Evolutionary conservation across 2,888 invertebrate genomes (phyloP), one percentile per base, ranked within the genome.

Genomic region (Stenodema calcarata): DNA sequence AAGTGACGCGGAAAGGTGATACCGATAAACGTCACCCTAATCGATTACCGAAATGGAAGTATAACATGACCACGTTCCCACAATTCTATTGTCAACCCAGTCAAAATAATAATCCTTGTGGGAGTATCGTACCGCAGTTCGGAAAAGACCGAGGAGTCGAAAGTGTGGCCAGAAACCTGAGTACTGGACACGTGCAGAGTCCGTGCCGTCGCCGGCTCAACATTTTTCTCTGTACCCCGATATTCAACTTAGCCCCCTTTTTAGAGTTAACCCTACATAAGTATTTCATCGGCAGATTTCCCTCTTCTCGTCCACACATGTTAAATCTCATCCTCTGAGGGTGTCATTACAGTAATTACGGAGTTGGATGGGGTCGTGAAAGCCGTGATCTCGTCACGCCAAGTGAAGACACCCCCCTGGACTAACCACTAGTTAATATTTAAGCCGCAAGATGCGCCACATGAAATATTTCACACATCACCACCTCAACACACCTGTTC

Each of bases 81-180:
- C 84, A 84, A 84, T 84, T 84, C 84, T 75, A 84, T 84, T 84
- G 84, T 84, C 73, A 84, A 73, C 73, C 27, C 35, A 75, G 84
- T 84, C 84, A 84, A 84, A 84, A 84, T 84, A 84, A 70, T 84
- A 84, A 80, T 80, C 80, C 54, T 47, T 50, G 80, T 50, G 62
- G 50, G 82, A 82, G 82, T 82, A 41, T 82, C 69, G 18, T 3
- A 23, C 44, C 78, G 18, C 42, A 44, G 78, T 23, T 35, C 35
- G 35, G 35, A 7, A 35, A 35, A 7, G 35, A n/a, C 18, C 18
- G 18, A 27, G 42, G 30, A 62, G 69, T 62, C 27, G 82, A 69
- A 23, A 47, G 80, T 80, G 54, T n/a, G 82, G 69, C 69, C 14
- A 27, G 82, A 82, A 82, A 82, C 69, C 82, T 18, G 82, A 82